Evolutionary conservation across 2,113 vertebrate genomes (phyloP).

Genomic region (Xiphias gladius): DNA sequence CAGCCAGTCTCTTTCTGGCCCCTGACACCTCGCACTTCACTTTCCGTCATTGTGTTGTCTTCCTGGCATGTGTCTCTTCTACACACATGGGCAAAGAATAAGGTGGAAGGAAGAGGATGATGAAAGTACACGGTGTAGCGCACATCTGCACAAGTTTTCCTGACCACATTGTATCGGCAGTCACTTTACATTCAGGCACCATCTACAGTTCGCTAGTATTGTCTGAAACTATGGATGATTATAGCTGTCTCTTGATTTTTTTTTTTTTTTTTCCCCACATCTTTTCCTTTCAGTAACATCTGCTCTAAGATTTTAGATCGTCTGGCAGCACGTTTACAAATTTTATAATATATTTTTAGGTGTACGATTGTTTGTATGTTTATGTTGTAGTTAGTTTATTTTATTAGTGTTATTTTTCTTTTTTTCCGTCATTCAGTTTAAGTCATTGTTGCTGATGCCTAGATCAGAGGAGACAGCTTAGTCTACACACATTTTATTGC

Average conservation of each 20-base stretch:
- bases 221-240: conserved; percentile 13
- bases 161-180: conserved; percentile 83
- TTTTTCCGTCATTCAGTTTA: conserved; percentile 19
- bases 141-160: conserved; percentile 85
- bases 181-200: conserved; percentile 81
- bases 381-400: not conserved
- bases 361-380: not conserved
- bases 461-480: conserved; percentile 15
- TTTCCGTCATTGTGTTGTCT: conserved; percentile 83
- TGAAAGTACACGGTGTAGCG: conserved; percentile 35
- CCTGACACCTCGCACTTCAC: conserved; percentile 60
- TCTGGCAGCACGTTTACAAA: not conserved
- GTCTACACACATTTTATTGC: conserved; percentile 36
- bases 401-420: not conserved
- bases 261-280: not conserved
- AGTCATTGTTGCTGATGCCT: conserved; percentile 14
- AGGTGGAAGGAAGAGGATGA: conserved; percentile 71
- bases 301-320: not conserved
- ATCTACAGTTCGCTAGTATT: conserved; percentile 76
- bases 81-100: conserved; percentile 57
- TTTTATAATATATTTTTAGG: not conserved
- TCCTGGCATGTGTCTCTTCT: conserved; percentile 74
- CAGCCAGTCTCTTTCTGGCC: conserved; percentile 12
- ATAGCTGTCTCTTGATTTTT: not conserved
- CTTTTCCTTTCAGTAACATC: conserved; percentile 12